Evolutionary conservation across 2,888 invertebrate genomes (phyloP).

Genomic region (Epinotia demarniana): DNA sequence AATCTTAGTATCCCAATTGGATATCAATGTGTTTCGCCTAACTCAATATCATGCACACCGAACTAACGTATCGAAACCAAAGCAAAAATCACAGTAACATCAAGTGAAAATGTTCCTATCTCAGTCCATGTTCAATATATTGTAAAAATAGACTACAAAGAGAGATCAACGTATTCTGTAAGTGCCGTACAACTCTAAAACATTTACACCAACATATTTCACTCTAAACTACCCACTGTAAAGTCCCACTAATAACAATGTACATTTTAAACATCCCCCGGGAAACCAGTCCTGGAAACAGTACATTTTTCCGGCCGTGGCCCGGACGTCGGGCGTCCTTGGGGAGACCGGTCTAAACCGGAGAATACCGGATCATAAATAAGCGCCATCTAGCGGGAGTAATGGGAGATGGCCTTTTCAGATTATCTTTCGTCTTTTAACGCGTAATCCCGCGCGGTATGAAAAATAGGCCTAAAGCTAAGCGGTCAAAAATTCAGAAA

Average conservation of each 20-base stretch:
- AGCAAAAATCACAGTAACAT: no score
- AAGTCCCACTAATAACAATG: neutral
- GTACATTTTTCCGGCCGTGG: constrained; percentile 32
- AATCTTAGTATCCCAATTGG: no score
- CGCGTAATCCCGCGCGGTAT: no score
- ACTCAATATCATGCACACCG: no score
- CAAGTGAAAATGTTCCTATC: no score
- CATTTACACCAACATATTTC: neutral
- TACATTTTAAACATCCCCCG: constrained; percentile 19
- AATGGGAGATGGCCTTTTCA: neutral
- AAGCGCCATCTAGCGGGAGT: constrained; percentile 30
- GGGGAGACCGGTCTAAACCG: constrained; percentile 9
- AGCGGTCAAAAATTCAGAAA: no score
- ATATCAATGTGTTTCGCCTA: no score
- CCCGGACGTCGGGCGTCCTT: neutral
- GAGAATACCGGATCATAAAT: constrained; percentile 38
- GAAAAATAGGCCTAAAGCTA: no score
- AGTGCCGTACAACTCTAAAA: neutral
- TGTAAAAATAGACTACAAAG: no score
- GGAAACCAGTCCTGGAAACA: constrained; percentile 20
- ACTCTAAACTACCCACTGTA: constrained; percentile 3
- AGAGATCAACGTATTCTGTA: neutral
- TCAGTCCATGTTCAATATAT: no score
- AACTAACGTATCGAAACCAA: no score
- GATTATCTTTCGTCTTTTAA: neutral